phyloP scores from a whole-genome alignment of 2,888 invertebrate genomes.

The Branchipolynoe longqiensis region DNA sequence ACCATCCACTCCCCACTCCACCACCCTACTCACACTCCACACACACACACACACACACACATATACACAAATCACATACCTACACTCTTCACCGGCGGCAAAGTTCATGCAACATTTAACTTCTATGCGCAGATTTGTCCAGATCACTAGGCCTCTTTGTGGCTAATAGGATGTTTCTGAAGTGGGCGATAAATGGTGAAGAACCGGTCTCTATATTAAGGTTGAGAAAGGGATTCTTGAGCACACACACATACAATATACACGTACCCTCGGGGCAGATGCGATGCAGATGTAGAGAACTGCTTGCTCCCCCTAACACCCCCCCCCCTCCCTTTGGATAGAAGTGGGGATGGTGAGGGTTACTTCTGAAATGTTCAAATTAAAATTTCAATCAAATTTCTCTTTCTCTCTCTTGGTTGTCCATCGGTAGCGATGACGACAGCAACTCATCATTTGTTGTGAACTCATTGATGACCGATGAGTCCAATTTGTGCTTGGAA shows the following conservation, averaged over 20 bases:
- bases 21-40: no score
- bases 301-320: neutral
- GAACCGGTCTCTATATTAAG: neutral
- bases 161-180: slow-evolving; percentile 9
- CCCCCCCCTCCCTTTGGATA: neutral
- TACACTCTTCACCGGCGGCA: neutral
- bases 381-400: neutral
- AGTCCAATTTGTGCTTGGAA: no score
- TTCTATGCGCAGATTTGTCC: slow-evolving; percentile 28
- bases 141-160: neutral
- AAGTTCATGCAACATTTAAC: slow-evolving; percentile 44
- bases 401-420: no score
- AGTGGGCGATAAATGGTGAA: slow-evolving; percentile 29
- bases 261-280: neutral
- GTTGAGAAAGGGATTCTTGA: neutral
- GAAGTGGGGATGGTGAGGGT: neutral
- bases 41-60: no score
- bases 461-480: no score
- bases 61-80: no score
- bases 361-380: no score
- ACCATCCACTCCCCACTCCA: no score
- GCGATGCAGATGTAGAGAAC: neutral
- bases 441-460: no score
- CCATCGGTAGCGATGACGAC: no score
- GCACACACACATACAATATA: no score